Base-by-base conservation (phyloP, 2,888 invertebrate species). In the Tenodera sinensis region DNA sequence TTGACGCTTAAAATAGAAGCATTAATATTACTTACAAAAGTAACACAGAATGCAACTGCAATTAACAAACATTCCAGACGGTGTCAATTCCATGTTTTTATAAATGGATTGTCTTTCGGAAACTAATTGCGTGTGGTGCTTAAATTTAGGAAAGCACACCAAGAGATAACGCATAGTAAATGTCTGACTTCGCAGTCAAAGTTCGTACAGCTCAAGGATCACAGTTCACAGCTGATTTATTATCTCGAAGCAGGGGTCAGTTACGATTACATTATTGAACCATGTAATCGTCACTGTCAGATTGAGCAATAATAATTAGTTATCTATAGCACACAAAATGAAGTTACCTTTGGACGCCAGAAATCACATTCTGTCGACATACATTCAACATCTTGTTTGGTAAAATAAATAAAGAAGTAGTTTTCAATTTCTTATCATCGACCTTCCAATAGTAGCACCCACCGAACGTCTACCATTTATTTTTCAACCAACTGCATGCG, bases 261-360 rank as follows among this genome's bases (percentile, higher is more conserved):
- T 71, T 71, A 54, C 20, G 54, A 54, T 54, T 54, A 71, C 54
- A 71, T 71, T 71, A 15, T 71, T 71, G 54, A 71, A 71, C 54
- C 54, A 15, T 71, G 54, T 20, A 20, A 71, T 71, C 25, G 0
- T 71, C 54, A 71, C 54, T 71, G 54, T 71, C 54, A 71, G 15
- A 20, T 71, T 71, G 25, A 71, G 54, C 54, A 71, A 20, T 20
- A 71, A 20, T 71, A 20, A 71, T 25, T 20, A 71, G 42, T 25
- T 20, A 71, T 71, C 2, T 20, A 2, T 20, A 71, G 15, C 15
- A 71, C 4, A 71, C 14, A 20, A 71, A 6, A 71, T 71, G 20
- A 25, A 14, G 14, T 93, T 91, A 93, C 93, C 93, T 93, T 92
- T 93, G 93, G 90, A 92, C 91, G 91, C 92, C 93, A 90, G 91